Evolutionary conservation across 2,888 invertebrate species (phyloP).

Genomic region (Heteromurus nitidus): DNA sequence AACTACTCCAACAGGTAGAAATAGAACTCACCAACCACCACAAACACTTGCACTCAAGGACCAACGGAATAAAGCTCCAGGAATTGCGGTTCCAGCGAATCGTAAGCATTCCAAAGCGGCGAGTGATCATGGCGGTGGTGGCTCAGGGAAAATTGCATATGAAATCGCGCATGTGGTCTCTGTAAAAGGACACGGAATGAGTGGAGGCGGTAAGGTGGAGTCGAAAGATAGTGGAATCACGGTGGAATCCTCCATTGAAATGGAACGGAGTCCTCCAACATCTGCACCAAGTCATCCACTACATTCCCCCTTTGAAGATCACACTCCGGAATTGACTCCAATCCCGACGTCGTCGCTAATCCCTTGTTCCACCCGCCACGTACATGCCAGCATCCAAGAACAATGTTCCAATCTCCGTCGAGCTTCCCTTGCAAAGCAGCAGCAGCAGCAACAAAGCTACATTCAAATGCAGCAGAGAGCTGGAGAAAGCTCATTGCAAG

Average conservation of each 20-base stretch:
- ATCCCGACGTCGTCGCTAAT: conserved; percentile 58
- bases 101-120: conserved; percentile 38
- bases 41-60: conserved; percentile 70
- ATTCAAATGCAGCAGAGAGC: conserved; percentile 50
- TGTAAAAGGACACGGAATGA: conserved; percentile 38
- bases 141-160: conserved; percentile 24
- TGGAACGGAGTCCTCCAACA: conserved; percentile 54
- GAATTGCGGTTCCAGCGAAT: conserved; percentile 38
- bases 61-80: conserved; percentile 52
- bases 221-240: conserved; percentile 66
- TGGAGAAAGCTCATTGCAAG: conserved; percentile 46
- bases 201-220: conserved; percentile 59
- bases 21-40: conserved; percentile 68
- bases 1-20: conserved; percentile 48
- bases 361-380: conserved; percentile 63
- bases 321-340: conserved; percentile 56
- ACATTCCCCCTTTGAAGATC: conserved; percentile 55
- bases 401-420: conserved; percentile 65
- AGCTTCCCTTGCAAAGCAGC: conserved; percentile 63
- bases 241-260: conserved; percentile 61
- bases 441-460: conserved; percentile 44
- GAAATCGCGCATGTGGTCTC: conserved; percentile 34
- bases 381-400: conserved; percentile 66
- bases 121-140: conserved; percentile 9
- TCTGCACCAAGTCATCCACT: conserved; percentile 44